These are phyloP conservation scores for Cassiopea xamachana DNA, from an alignment of 30 jellyfish, hydroid and myxozoan species.

Conservation along the genomic window DNA sequence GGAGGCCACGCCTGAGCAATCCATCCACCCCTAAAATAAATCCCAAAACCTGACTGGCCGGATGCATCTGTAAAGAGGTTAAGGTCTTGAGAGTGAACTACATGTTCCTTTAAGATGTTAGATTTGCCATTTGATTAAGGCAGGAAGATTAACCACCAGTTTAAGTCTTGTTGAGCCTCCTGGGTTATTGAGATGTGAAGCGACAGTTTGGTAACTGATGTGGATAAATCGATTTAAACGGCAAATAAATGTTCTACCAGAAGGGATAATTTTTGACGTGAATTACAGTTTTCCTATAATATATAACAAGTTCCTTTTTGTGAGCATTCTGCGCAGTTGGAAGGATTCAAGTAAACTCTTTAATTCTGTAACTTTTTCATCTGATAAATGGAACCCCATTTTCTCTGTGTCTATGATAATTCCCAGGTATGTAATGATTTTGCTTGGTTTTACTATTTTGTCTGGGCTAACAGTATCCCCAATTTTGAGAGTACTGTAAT, in stretches of 20 bases:
- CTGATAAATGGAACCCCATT: not conserved
- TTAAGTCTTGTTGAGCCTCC: not conserved
- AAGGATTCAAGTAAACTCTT: not conserved
- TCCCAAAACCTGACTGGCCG: slow-evolving; percentile 17
- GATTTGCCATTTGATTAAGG: slow-evolving; percentile 8
- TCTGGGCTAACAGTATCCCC: slow-evolving; percentile 12
- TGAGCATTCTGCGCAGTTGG: not conserved
- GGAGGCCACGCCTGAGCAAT: not conserved
- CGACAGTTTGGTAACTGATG: not conserved
- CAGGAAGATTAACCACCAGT: slow-evolving; percentile 1
- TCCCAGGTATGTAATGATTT: not conserved
- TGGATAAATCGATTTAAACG: not conserved
- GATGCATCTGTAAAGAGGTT: slow-evolving; percentile 11
- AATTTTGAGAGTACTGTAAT: not conserved
- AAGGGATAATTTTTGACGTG: slow-evolving; percentile 17
- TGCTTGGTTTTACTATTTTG: not conserved
- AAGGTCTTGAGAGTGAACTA: not conserved
- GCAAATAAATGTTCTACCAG: slow-evolving; percentile 12
- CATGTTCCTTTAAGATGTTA: not conserved
- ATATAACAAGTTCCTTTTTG: slow-evolving; percentile 8
- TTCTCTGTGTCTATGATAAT: not conserved
- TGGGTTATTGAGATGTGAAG: slow-evolving; percentile 1
- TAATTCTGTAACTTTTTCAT: not conserved
- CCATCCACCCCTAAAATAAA: slow-evolving; percentile 10
- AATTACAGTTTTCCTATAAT: slow-evolving; percentile 25